phyloP scores from a whole-genome alignment of 2,888 invertebrate genomes.

The Acanthosepion esculentum region DNA sequence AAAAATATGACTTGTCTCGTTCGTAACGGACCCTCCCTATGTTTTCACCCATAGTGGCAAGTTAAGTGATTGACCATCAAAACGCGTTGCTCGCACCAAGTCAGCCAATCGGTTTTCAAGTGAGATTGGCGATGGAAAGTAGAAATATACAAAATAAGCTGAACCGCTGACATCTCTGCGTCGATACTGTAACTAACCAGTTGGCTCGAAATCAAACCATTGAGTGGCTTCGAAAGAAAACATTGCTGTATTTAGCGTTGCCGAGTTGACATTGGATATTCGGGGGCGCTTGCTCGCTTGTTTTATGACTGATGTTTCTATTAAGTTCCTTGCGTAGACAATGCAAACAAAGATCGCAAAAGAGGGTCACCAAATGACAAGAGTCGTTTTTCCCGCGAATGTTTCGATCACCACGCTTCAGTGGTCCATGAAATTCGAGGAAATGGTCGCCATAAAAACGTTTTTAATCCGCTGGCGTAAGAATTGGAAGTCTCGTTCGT shows the following conservation, averaged over 20 bases:
- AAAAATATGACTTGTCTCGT: background rate
- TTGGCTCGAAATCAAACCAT: slow-evolving; percentile 7
- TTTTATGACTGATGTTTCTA: slow-evolving; percentile 11
- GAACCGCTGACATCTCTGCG: slow-evolving; percentile 2
- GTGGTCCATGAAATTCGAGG: slow-evolving; percentile 16
- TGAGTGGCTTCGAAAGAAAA: background rate
- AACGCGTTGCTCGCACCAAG: background rate
- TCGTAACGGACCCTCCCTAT: background rate
- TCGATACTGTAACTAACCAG: background rate
- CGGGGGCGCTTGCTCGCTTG: background rate
- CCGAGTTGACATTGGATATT: background rate
- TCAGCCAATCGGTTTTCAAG: background rate
- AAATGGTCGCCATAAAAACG: slow-evolving; percentile 33
- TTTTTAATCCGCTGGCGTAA: slow-evolving; percentile 33
- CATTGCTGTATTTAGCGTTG: background rate
- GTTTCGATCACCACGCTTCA: background rate
- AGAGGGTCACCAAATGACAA: background rate
- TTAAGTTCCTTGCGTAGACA: background rate
- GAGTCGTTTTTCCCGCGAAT: background rate
- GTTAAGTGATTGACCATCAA: background rate
- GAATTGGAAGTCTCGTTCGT: background rate
- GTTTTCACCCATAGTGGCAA: background rate
- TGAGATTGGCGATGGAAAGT: background rate
- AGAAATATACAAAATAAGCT: background rate
- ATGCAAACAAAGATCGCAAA: background rate